Conservation (phyloP, 2,113 vertebrate species). For the Ivindomyrus marchei region DNA sequence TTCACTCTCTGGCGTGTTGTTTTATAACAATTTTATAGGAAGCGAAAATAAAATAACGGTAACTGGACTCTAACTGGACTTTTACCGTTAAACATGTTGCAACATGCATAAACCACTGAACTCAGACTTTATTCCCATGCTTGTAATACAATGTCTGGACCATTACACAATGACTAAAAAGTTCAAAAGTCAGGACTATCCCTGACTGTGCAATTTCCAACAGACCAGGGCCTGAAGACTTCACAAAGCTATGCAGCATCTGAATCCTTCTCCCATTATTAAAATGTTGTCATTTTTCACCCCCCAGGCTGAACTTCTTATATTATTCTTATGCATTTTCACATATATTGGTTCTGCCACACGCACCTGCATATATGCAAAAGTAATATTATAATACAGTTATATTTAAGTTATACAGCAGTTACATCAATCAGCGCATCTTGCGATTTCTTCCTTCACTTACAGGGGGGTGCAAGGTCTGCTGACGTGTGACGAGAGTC, state of each 20-base stretch:
- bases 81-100: constrained; percentile 22
- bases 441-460: background rate
- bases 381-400: background rate
- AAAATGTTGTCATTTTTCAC: background rate
- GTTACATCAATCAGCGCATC: background rate
- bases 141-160: background rate
- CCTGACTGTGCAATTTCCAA: constrained; percentile 37
- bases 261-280: background rate
- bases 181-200: constrained; percentile 25
- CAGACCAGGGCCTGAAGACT: background rate
- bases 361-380: background rate
- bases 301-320: background rate
- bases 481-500: background rate
- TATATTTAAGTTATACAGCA: background rate
- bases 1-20: background rate
- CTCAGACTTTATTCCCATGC: background rate
- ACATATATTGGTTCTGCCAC: background rate
- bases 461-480: background rate
- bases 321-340: background rate
- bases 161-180: constrained; percentile 32
- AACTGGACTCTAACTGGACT: background rate
- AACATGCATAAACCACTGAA: constrained; percentile 7
- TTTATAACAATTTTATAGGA: background rate
- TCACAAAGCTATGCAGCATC: background rate
- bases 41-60: background rate